Evolutionary conservation across 2,888 invertebrate species (phyloP).

Genomic region (Ganaspis brasiliensis): DNA sequence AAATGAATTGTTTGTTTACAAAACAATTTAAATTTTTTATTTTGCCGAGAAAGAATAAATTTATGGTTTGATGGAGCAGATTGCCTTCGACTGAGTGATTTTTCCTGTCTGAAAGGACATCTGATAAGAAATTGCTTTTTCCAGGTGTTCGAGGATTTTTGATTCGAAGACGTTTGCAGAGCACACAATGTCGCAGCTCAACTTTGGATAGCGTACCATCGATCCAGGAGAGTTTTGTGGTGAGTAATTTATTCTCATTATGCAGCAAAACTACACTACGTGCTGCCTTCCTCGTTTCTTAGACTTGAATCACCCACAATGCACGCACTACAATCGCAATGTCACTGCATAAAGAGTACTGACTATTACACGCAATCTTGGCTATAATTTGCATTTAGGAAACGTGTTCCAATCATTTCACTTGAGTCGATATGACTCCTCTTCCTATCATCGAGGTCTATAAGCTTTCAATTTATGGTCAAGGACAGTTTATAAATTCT

Average conservation of each 20-base stretch:
- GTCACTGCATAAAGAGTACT: constrained; percentile 10
- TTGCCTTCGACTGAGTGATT: background rate
- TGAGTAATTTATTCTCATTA: constrained; percentile 57
- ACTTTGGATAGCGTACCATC: constrained; percentile 67
- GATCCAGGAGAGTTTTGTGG: constrained; percentile 67
- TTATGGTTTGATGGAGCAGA: background rate
- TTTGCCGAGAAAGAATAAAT: too few relatives aligned
- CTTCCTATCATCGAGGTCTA: background rate
- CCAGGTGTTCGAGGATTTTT: constrained; percentile 72
- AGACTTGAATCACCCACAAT: constrained; percentile 20
- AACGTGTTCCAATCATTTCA: background rate
- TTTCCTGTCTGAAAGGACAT: background rate
- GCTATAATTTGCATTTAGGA: background rate
- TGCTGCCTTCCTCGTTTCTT: constrained; percentile 22
- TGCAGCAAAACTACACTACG: constrained; percentile 14
- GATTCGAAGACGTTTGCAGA: constrained; percentile 67
- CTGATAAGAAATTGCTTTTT: background rate
- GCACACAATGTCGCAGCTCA: constrained; percentile 62
- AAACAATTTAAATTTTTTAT: too few relatives aligned
- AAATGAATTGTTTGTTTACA: too few relatives aligned
- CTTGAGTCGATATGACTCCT: background rate
- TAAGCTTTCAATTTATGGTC: constrained; percentile 10
- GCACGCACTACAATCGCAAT: constrained; percentile 20
- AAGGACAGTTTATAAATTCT: background rate
- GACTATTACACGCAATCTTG: background rate